Base-by-base conservation (phyloP, 2,888 invertebrate genomes). In the Dermolepida albohirtum region DNA sequence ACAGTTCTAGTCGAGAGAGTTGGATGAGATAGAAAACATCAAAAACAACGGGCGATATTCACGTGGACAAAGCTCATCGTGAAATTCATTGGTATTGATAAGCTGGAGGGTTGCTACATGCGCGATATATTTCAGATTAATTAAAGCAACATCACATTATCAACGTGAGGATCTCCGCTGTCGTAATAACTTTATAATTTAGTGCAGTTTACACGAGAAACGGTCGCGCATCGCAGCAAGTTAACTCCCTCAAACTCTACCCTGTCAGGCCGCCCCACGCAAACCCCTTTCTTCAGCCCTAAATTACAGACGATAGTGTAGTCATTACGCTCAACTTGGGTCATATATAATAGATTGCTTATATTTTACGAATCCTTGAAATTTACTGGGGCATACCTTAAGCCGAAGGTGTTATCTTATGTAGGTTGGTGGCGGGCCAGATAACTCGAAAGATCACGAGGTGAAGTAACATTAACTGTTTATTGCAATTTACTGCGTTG, bases 131-230 rank as follows among this genome's bases (percentile, higher is more conserved):
- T 81, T 82, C 79, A 81, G 83, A 83, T 80, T 82, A 82, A 83
- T 84, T 84, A 84, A 84, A 82, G 83, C 83, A 82, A 83, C 83
- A 83, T 84, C 83, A 82, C 82, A 83, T 82, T 84, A 84, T 84
- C 82, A 82, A 79, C 82, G 80, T 80, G 79, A 78, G 81, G 82
- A 84, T 84, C 84, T 84, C 78, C 79, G 79, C 81, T 82, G 83
- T 83, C 83, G 83, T 83, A 84, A 84, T 84, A 84, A 84, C 84
- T 84, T 84, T 84, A 84, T 84, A 84, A 84, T 84, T 84, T 84
- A 84, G 82, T 84, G 81, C 80, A 82, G 81, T 82, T 83, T 80
- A 75, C 78, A 77, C 74, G 76, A 78, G 76, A 73, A 76, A 75
- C 74, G 76, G 74, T 74, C 73, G 73, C 75, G 73, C 75, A 73